These are phyloP conservation scores for Tethya wilhelma DNA, from an alignment of 37 sponge, comb jelly and placozoan genomes.

Conservation along the genomic window DNA sequence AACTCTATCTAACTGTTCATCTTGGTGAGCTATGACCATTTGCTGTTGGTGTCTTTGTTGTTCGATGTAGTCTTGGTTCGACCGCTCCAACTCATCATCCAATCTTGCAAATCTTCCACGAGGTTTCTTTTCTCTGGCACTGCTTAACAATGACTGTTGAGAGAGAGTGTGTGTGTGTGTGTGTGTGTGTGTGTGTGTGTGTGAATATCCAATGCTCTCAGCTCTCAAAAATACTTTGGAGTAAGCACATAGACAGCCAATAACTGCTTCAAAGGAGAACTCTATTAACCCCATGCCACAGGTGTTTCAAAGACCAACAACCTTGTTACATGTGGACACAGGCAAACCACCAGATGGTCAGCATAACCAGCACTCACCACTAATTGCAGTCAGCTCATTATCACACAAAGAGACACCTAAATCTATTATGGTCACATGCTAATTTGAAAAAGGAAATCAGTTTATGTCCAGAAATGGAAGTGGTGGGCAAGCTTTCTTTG, in stretches of 20 bases:
- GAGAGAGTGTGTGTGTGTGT: not conserved
- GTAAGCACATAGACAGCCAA: not conserved
- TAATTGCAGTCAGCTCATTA: too few relatives aligned
- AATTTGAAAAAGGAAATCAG: too few relatives aligned
- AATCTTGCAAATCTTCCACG: constrained; percentile 68
- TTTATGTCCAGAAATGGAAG: too few relatives aligned
- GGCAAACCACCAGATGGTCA: too few relatives aligned
- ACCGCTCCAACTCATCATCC: constrained; percentile 82
- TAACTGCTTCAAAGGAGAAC: too few relatives aligned
- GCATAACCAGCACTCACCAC: too few relatives aligned
- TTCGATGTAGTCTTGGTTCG: constrained; percentile 93
- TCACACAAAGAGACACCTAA: too few relatives aligned
- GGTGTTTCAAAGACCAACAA: too few relatives aligned
- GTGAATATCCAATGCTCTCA: not conserved
- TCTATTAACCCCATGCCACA: not conserved
- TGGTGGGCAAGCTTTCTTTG: too few relatives aligned
- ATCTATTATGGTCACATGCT: too few relatives aligned
- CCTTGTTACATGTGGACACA: too few relatives aligned
- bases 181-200: not conserved
- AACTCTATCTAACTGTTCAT: constrained; percentile 78
- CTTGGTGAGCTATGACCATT: constrained; percentile 69
- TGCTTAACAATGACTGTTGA: constrained; percentile 45
- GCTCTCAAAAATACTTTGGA: not conserved
- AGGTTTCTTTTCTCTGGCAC: constrained; percentile 43
- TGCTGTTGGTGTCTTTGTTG: constrained; percentile 79